Conservation (phyloP, 2,888 invertebrate genomes). For the Salpingus planirostris region DNA sequence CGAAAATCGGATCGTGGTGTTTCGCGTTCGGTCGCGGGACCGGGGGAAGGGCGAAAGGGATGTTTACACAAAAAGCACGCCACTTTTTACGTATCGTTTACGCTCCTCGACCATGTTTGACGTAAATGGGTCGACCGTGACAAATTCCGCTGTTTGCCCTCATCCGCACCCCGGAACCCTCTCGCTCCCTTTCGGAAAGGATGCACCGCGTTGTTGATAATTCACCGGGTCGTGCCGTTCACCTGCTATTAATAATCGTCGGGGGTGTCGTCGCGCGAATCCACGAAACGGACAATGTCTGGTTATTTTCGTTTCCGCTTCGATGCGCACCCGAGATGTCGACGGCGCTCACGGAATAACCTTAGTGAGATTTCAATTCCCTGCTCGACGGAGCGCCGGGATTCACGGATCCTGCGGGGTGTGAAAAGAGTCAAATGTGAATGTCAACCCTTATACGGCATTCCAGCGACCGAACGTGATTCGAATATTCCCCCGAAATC, state of each 20-base stretch:
- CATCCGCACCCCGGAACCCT: no score
- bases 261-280: no score
- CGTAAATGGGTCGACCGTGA: constrained; percentile 27
- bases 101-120: constrained; percentile 16
- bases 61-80: constrained; percentile 14
- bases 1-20: no score
- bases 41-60: no score
- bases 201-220: no score
- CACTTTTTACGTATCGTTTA: constrained; percentile 19
- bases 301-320: no score
- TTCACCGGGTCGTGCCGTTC: no score
- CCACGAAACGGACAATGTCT: no score
- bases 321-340: constrained; percentile 11
- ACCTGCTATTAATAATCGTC: no score
- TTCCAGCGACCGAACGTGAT: constrained; percentile 11
- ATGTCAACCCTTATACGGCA: constrained; percentile 19
- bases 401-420: constrained; percentile 20
- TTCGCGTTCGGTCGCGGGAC: no score
- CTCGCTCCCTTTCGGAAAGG: no score
- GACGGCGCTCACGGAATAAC: constrained; percentile 13
- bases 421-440: constrained; percentile 23
- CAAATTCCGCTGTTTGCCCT: constrained; percentile 27
- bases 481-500: no score
- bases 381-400: constrained; percentile 6
- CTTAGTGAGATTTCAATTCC: constrained; percentile 17